Evolutionary conservation across 2,888 invertebrate species (phyloP).

Genomic region (Drosophila merina): DNA sequence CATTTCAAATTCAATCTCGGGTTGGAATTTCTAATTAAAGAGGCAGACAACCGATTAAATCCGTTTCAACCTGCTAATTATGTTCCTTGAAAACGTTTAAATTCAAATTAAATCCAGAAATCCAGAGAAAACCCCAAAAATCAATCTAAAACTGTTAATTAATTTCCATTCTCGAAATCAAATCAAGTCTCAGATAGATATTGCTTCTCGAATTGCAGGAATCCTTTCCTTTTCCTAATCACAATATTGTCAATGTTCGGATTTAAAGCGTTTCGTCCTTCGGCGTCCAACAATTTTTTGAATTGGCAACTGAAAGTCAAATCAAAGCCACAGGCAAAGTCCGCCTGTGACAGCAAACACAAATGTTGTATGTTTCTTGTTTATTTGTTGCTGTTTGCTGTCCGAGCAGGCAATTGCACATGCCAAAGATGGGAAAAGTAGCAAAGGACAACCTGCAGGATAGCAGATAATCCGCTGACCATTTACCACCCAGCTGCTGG

Average conservation of each 20-base stretch:
- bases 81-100: background rate
- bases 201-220: background rate
- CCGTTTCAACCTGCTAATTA: background rate
- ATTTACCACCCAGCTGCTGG: conserved; percentile 2
- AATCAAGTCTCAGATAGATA: conserved; percentile 8
- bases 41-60: background rate
- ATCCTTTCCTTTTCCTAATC: conserved; percentile 6
- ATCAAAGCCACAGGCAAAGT: conserved; percentile 58
- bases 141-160: conserved; percentile 23
- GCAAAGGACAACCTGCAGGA: conserved; percentile 26
- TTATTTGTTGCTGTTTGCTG: conserved; percentile 37
- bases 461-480: conserved; percentile 28
- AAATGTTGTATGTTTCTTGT: conserved; percentile 47
- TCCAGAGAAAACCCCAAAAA: background rate
- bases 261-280: conserved; percentile 27
- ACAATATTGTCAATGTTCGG: conserved; percentile 15
- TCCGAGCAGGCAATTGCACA: conserved; percentile 22
- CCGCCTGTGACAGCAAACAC: conserved; percentile 32
- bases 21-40: background rate
- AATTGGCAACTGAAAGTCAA: conserved; percentile 64
- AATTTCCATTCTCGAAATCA: conserved; percentile 15
- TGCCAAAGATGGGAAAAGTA: conserved; percentile 28
- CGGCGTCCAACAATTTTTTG: conserved; percentile 12
- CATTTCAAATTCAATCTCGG: background rate
- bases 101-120: background rate